Conservation (phyloP, 2,797 vertebrate species). For the Trematomus bernacchii region DNA sequence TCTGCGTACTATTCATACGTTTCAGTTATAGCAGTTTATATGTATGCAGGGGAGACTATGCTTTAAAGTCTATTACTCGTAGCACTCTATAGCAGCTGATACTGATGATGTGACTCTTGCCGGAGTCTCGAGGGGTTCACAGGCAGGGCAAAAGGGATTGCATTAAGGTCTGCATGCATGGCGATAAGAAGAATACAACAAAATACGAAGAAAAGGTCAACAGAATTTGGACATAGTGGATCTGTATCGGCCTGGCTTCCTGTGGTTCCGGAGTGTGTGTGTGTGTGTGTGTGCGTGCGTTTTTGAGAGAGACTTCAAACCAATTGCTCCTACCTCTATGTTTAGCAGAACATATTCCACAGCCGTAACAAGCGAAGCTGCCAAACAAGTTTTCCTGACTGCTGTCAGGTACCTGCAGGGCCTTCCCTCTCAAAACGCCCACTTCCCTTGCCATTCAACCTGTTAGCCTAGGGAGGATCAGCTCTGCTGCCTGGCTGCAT, state of each 20-base stretch:
- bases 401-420: constrained; percentile 62
- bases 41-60: constrained; percentile 10
- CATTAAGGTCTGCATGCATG: neutral
- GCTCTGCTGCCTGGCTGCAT: constrained; percentile 44
- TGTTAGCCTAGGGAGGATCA: constrained; percentile 55
- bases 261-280: neutral
- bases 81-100: constrained; percentile 28
- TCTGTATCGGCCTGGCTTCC: too few species aligned
- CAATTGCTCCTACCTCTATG: constrained; percentile 34
- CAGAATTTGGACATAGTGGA: neutral
- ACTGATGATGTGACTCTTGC: constrained; percentile 48
- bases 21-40: constrained; percentile 40
- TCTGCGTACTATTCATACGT: constrained; percentile 38
- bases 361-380: constrained; percentile 51
- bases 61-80: constrained; percentile 20
- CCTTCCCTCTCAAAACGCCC: constrained; percentile 40
- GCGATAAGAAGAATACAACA: neutral
- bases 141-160: constrained; percentile 30
- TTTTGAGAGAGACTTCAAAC: constrained; percentile 1
- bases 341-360: constrained; percentile 45
- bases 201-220: neutral
- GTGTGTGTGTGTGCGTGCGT: neutral
- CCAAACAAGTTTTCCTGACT: constrained; percentile 47
- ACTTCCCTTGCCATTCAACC: constrained; percentile 52
- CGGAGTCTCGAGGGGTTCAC: constrained; percentile 52